Conservation (phyloP, 2,888 invertebrate genomes). For the Calliopum simillimum region DNA sequence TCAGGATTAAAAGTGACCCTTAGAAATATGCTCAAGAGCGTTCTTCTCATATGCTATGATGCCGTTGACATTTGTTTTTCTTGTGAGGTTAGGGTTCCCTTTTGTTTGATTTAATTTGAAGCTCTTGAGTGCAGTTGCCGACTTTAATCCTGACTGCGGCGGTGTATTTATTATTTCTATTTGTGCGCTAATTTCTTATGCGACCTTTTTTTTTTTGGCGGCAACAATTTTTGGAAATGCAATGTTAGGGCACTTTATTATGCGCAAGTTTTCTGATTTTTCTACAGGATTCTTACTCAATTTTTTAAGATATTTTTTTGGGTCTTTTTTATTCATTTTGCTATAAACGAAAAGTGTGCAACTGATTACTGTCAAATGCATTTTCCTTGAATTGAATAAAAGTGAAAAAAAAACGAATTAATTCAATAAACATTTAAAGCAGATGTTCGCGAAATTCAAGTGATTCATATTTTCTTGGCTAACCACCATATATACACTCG, state of each 20-base stretch:
- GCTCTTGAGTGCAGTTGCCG: slow-evolving; percentile 57
- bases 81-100: slow-evolving; percentile 32
- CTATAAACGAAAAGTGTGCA: slow-evolving; percentile 37
- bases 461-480: neutral
- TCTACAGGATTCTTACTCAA: no score
- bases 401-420: no score
- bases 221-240: no score
- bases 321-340: neutral
- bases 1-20: slow-evolving; percentile 27
- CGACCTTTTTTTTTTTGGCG: no score
- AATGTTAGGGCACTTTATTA: slow-evolving; percentile 48
- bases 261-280: slow-evolving; percentile 45
- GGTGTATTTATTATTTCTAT: no score
- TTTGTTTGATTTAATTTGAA: slow-evolving; percentile 62
- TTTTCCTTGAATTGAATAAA: neutral
- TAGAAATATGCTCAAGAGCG: no score
- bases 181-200: no score
- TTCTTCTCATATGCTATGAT: neutral
- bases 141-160: no score
- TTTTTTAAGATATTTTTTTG: no score
- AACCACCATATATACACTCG: slow-evolving; percentile 16
- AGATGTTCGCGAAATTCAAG: no score
- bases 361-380: slow-evolving; percentile 54
- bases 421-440: no score
- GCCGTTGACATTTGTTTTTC: slow-evolving; percentile 34